Evolutionary conservation across 2,797 vertebrate species (phyloP).

Genomic region (Perodicticus potto): DNA sequence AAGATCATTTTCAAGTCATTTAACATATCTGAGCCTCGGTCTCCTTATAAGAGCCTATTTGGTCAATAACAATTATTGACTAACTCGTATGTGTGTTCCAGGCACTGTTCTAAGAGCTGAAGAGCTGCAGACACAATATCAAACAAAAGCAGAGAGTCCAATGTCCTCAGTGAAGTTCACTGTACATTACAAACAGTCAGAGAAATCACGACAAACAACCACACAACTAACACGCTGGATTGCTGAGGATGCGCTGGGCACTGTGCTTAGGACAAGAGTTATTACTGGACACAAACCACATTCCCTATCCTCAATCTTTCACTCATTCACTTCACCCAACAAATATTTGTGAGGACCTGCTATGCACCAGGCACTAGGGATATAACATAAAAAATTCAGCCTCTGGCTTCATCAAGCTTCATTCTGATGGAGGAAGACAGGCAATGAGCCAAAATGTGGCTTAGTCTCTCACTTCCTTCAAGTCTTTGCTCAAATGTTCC

Average conservation of each 20-base stretch:
- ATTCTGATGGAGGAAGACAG: not conserved
- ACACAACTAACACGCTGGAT: not conserved
- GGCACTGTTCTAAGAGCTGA: not conserved
- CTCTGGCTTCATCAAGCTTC: slow-evolving; percentile 12
- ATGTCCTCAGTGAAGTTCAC: not conserved
- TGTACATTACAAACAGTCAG: not conserved
- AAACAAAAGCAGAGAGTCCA: not conserved
- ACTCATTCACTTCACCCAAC: not conserved
- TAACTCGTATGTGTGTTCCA: not conserved
- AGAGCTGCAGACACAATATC: not conserved
- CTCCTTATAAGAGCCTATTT: not conserved
- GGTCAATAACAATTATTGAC: not conserved
- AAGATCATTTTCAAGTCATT: not conserved
- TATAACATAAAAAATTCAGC: not conserved
- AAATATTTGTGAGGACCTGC: not conserved
- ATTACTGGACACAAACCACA: not conserved
- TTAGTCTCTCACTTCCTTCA: not conserved
- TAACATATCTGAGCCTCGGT: not conserved
- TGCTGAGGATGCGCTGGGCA: not conserved
- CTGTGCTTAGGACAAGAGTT: not conserved
- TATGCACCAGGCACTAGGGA: not conserved
- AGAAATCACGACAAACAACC: not conserved
- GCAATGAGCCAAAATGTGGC: not conserved
- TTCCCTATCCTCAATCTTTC: not conserved
- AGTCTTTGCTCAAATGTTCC: not conserved